Percentiles rank a stretch among this genome's conserved stretches.
Conservation (phyloP, 2,888 invertebrate genomes). For the Pyrgus malvae region DNA sequence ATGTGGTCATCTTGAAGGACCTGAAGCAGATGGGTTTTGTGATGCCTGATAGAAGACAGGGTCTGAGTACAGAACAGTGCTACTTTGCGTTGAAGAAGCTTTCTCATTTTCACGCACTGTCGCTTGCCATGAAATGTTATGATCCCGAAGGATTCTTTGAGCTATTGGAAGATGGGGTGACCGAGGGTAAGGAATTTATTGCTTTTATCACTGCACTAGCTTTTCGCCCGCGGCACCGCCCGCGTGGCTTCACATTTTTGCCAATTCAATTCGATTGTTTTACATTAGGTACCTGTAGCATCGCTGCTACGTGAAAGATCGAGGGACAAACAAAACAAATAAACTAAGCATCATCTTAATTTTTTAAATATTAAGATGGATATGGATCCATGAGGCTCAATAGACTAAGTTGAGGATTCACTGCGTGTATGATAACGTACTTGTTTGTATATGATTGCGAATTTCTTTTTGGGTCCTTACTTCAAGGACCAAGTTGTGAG, state of each 20-base stretch:
- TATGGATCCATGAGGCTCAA: too few species aligned
- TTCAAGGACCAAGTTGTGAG: neutral
- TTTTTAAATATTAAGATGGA: too few species aligned
- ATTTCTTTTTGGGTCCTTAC: neutral
- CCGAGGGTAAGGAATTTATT: slow-evolving; percentile 58
- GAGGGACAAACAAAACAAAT: too few species aligned
- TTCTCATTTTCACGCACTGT: slow-evolving; percentile 84
- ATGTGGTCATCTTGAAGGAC: slow-evolving; percentile 83
- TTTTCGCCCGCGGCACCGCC: too few species aligned
- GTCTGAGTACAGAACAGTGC: slow-evolving; percentile 83
- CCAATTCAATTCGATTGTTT: too few species aligned
- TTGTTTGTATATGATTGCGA: neutral
- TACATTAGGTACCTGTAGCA: too few species aligned
- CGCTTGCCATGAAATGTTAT: slow-evolving; percentile 83
- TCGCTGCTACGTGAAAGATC: too few species aligned
- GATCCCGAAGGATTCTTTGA: slow-evolving; percentile 80
- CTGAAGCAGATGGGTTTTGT: slow-evolving; percentile 81
- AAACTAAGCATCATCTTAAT: too few species aligned
- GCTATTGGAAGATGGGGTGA: slow-evolving; percentile 69
- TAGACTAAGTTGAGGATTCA: too few species aligned
- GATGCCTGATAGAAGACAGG: slow-evolving; percentile 84
- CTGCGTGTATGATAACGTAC: too few species aligned
- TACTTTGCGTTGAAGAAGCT: slow-evolving; percentile 82
- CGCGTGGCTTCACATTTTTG: too few species aligned
- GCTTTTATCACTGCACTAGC: neutral